phyloP scores from a whole-genome alignment of 53 echinoderm and acorn worm species.

The Astropecten irregularis region DNA sequence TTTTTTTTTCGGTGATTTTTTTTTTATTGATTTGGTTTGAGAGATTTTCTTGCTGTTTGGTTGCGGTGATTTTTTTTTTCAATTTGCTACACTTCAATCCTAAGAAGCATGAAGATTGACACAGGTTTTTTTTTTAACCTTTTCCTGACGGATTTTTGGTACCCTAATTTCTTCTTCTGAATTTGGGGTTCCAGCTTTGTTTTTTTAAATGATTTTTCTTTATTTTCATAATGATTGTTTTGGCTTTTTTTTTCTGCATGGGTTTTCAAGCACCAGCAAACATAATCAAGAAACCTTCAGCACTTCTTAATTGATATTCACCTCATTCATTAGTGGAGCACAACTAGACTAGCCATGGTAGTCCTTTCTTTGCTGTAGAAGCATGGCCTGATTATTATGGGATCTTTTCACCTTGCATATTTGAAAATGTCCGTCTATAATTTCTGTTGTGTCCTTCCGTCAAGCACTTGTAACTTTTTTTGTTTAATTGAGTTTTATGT shows the following conservation, averaged over 20 bases:
- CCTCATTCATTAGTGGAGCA: slow-evolving; percentile 29
- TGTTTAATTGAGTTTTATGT: too few relatives aligned
- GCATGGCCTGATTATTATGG: background rate
- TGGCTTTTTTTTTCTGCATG: slow-evolving; percentile 2
- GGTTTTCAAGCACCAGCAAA: background rate
- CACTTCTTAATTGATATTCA: background rate
- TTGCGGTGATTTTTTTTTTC: slow-evolving; percentile 39
- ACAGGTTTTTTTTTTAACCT: background rate
- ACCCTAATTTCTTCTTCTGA: background rate
- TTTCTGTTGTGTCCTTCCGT: too few relatives aligned
- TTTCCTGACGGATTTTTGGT: too few relatives aligned
- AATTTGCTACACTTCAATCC: slow-evolving; percentile 7
- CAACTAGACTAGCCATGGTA: slow-evolving; percentile 1
- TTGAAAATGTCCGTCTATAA: background rate
- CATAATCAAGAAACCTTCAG: too few relatives aligned
- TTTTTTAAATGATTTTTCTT: background rate
- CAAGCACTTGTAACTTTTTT: too few relatives aligned
- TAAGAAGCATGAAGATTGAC: slow-evolving; percentile 4
- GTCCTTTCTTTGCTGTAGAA: background rate
- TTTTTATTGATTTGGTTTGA: slow-evolving; percentile 30
- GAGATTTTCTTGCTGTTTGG: slow-evolving; percentile 22
- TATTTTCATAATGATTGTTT: background rate
- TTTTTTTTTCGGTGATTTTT: slow-evolving; percentile 19
- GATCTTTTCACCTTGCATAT: background rate
- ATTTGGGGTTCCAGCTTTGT: too few relatives aligned